Percentiles rank a stretch among this genome's conserved stretches.
phyloP scores from a whole-genome alignment of 2,888 invertebrate genomes.

The Tachina fera region DNA sequence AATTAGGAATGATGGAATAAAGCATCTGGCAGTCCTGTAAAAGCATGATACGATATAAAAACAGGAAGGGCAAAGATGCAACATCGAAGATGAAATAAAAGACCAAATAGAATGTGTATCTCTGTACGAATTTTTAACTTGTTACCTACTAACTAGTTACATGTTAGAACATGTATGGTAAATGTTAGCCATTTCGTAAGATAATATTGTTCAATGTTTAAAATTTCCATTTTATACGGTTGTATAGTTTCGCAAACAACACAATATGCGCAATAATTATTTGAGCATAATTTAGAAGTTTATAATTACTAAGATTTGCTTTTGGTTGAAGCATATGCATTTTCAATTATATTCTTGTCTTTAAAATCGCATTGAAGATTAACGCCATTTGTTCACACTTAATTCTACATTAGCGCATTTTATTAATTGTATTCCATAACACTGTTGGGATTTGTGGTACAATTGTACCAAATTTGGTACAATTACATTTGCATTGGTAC shows the following conservation, averaged over 20 bases:
- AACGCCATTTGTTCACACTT: neutral
- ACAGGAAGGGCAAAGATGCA: neutral
- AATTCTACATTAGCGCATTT: no score
- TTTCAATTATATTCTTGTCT: no score
- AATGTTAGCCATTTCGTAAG: conserved; percentile 51
- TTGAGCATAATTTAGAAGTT: no score
- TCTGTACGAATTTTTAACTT: neutral
- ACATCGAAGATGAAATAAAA: conserved; percentile 33
- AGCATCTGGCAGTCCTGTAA: neutral
- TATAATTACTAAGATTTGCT: neutral
- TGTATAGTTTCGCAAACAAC: conserved; percentile 48
- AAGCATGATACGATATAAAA: neutral
- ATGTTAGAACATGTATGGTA: conserved; percentile 37
- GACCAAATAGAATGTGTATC: conserved; percentile 23
- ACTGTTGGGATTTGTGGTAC: no score
- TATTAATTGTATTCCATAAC: no score
- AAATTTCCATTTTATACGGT: conserved; percentile 63
- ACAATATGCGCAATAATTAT: neutral
- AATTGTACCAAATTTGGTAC: no score
- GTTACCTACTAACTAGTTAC: conserved; percentile 22
- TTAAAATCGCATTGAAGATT: neutral
- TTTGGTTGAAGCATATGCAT: no score
- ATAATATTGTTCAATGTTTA: conserved; percentile 64
- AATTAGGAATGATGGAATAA: no score
- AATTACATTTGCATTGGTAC: no score